phyloP scores from a whole-genome alignment of 2,797 vertebrate genomes.

The Phalanger gymnotis region DNA sequence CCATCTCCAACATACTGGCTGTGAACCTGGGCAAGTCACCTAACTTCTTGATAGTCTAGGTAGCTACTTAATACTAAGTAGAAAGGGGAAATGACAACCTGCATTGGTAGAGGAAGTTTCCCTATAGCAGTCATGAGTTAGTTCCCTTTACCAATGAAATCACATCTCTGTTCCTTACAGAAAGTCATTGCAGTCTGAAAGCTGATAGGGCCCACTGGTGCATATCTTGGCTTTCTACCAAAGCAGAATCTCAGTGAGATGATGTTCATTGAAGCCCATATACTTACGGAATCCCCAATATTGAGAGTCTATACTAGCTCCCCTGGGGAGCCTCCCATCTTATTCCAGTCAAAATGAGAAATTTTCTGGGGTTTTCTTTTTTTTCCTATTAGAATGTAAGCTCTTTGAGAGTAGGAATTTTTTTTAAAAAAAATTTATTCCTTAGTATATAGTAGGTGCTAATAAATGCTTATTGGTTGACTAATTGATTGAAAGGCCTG shows the following conservation, averaged over 20 bases:
- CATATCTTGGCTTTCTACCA: background rate
- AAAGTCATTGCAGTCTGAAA: background rate
- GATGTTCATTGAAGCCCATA: background rate
- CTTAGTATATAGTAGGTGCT: background rate
- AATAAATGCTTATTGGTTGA: background rate
- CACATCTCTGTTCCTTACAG: background rate
- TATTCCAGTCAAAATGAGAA: background rate
- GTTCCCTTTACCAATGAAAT: background rate
- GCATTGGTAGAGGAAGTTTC: background rate
- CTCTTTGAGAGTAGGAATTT: background rate
- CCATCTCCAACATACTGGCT: background rate
- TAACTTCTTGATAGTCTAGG: background rate
- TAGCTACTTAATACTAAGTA: background rate
- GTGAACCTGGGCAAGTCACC: background rate
- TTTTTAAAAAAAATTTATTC: background rate
- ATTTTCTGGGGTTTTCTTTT: background rate
- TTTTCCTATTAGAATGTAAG: background rate
- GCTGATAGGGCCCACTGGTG: background rate
- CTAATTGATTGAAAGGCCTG: background rate
- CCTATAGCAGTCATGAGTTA: background rate
- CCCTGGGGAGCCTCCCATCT: background rate
- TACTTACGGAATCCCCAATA: background rate
- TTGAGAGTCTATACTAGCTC: background rate
- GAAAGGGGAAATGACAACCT: background rate
- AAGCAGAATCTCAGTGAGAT: background rate